A percentile compares a stretch with the other conserved stretches of the same genome.
These are phyloP conservation scores for Solenopsis fugax DNA, from an alignment of 1,140 invertebrate species.

Conservation along the genomic window DNA sequence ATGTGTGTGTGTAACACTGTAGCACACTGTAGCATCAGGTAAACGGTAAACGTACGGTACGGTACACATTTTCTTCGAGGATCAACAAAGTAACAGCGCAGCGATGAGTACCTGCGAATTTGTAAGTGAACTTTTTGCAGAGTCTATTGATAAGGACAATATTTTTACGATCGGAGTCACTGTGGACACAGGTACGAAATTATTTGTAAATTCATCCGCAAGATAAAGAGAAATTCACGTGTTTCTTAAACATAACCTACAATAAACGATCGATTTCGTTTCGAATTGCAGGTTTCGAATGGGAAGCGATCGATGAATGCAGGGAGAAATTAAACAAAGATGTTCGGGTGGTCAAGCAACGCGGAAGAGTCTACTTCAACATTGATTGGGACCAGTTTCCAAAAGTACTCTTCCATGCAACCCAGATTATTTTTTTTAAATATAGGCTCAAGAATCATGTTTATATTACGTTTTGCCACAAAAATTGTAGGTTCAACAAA, in stretches of 20 bases:
- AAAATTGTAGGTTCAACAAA: conserved; percentile 83
- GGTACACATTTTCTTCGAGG: neutral
- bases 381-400: conserved; percentile 78
- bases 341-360: conserved; percentile 75
- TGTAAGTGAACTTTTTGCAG: conserved; percentile 70
- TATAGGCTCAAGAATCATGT: neutral
- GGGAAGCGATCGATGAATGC: conserved; percentile 87
- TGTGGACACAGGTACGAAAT: conserved; percentile 76
- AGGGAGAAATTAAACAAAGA: conserved; percentile 84
- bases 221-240: conserved; percentile 27
- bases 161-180: conserved; percentile 74
- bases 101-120: conserved; percentile 66
- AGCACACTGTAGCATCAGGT: too few species aligned
- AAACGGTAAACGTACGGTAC: neutral
- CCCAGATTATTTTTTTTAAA: neutral
- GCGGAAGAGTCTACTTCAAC: conserved; percentile 87
- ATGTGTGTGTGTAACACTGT: too few species aligned
- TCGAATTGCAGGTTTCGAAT: conserved; percentile 86
- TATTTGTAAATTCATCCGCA: neutral
- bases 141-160: conserved; percentile 67
- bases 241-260: conserved; percentile 63
- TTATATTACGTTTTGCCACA: neutral
- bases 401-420: conserved; percentile 74
- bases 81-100: neutral
- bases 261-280: conserved; percentile 3